Conservation (phyloP, 2,113 vertebrate genomes). For the Erythrolamprus reginae region DNA sequence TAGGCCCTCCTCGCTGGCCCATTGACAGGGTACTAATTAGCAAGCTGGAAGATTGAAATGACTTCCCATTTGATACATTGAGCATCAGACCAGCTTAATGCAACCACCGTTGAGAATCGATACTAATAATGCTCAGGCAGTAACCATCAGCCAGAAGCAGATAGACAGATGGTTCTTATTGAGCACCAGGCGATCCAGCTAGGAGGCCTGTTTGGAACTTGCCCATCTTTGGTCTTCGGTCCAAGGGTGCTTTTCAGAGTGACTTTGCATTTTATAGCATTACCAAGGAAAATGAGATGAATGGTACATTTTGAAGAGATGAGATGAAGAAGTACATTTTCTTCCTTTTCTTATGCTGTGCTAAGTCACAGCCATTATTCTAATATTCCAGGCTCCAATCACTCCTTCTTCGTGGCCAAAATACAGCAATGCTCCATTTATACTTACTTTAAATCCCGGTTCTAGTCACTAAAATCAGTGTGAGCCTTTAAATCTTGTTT, state of each 20-base stretch:
- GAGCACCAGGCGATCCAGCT: fast-evolving
- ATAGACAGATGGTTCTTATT: fast-evolving
- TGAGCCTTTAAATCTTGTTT: neutral
- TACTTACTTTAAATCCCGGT: neutral
- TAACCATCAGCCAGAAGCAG: neutral
- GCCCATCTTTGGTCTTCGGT: neutral
- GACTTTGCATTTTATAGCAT: neutral
- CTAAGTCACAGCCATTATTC: neutral
- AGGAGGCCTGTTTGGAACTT: neutral
- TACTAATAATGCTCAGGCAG: neutral
- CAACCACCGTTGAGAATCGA: neutral
- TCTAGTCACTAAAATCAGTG: neutral
- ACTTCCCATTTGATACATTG: fast-evolving
- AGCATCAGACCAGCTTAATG: neutral
- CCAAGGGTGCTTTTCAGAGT: neutral
- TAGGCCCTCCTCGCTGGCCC: neutral
- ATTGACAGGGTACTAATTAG: slow-evolving; percentile 23
- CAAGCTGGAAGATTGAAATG: slow-evolving; percentile 1
- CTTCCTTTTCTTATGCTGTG: neutral
- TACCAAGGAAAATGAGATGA: neutral
- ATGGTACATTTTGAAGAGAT: too few relatives aligned
- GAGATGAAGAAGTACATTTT: neutral
- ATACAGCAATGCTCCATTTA: neutral
- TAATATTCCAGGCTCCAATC: neutral
- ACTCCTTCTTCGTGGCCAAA: neutral